Evolutionary conservation across 2,888 invertebrate genomes (phyloP), one percentile per base, ranked within the genome.

Genomic region (Chirona hameri): DNA sequence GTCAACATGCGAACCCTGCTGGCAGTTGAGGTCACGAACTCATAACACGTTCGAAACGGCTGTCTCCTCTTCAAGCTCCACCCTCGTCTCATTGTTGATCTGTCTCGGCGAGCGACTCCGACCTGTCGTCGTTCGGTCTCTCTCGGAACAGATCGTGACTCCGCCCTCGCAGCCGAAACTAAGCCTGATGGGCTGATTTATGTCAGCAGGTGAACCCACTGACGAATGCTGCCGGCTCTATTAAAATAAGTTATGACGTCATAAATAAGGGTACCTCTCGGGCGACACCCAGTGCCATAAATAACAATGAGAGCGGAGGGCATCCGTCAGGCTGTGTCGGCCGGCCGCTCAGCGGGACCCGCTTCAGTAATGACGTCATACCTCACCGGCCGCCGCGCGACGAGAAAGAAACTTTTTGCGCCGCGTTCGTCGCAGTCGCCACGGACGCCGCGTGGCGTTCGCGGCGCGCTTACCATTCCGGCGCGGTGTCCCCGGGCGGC

Each of bases 171-270:
- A 5, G 46, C 24, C 76, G 76, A 76, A 76, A 39, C 39, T 76
- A 46, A 76, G 76, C 46, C 76, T 39, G 76, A 76, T 76, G 18
- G 46, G 7, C 76, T 76, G 76, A 76, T 76, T 76, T 76, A 76
- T 76, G 39, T 39, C 46, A 39, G 21, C 76, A 76, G 76, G 76
- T 76, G 76, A 76, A 76, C 39, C 72, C 46, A 76, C 76, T 76
- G 76, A 76, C 76, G 76, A 76, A 76, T 76, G 76, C 76, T 76
- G 76, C 76, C 76, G 76, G 76, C 76, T 76, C 76, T 76, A 76
- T 76, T 76, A 76, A 76, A 76, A 76, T 76, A 76, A 76, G 76
- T 76, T 76, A 76, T 76, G 76, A 76, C 76, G 76, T 76, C 76
- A 76, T 76, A 76, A 76, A 76, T 76, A 39, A 76, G 76, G 76